Evolutionary conservation across 2,113 vertebrate genomes (phyloP), one percentile per base, ranked within the genome.

Genomic region (Engystomops pustulosus): DNA sequence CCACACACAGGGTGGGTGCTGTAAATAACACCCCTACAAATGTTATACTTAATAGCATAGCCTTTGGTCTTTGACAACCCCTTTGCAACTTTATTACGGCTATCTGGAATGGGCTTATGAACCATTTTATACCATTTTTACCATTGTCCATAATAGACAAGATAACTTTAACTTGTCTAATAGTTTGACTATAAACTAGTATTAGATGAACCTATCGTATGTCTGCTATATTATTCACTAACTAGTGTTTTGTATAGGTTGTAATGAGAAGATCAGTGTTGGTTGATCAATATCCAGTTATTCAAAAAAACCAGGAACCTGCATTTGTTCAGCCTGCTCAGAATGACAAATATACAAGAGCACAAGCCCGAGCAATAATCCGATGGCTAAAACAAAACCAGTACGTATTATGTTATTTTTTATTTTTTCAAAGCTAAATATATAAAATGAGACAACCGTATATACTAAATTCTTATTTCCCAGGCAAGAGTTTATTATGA

Each of bases 401-500:
- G 83, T 85, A 18, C 4, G 1, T 41, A 41, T 23, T 70, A 12
- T 12, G 20, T 8, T 20, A 11, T 23, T 4, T 67, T 11, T 0
- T 1, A 23, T 6, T 36, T 69, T n/a, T 23, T 23, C 11, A 36
- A 10, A 34, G 17, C 23, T 60, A 65, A 65, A 2, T n/a, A n/a
- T n/a, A n/a, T n/a, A n/a, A n/a, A n/a, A n/a, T n/a, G n/a, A n/a
- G n/a, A n/a, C n/a, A n/a, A n/a, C n/a, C n/a, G n/a, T n/a, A 15
- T 58, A 58, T 11, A 62, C 30, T 36, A 32, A 27, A 36, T 67
- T 6, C 32, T 27, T 49, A 5, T 15, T 68, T 72, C 14, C 70
- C 30, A 97, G 96, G 88, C 7, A 83, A 36, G 70, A 88, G 71
- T 93, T 95, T 71, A 87, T 94, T 36, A 58, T 88, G 0, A 90